Percentiles rank a stretch among this genome's conserved stretches.
Evolutionary conservation across 2,113 vertebrate species (phyloP).

Genomic region (Boleophthalmus pectinirostris): DNA sequence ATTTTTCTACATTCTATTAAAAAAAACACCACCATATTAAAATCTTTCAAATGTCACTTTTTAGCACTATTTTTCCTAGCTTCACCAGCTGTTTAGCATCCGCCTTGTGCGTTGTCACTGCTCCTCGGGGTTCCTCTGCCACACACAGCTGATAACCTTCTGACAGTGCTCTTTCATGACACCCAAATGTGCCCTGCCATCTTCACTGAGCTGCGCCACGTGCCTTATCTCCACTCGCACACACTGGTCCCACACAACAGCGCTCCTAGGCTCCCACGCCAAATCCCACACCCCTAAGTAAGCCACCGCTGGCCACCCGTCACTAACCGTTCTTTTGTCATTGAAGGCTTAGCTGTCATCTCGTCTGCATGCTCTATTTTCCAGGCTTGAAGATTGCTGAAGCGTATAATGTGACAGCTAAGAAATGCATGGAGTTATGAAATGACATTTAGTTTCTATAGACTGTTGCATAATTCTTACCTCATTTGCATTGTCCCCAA

Average conservation of each 20-base stretch:
- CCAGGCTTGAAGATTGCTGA: slow-evolving; percentile 26
- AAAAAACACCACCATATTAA: neutral
- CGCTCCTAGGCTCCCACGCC: slow-evolving; percentile 22
- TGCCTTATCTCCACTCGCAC: slow-evolving; percentile 75
- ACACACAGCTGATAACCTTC: slow-evolving; percentile 67
- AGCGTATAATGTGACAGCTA: slow-evolving; percentile 43
- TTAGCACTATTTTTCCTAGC: neutral
- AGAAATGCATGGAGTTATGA: slow-evolving; percentile 34
- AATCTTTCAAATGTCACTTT: neutral
- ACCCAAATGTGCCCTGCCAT: slow-evolving; percentile 47
- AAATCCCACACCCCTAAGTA: slow-evolving; percentile 14
- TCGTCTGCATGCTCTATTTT: slow-evolving; percentile 36
- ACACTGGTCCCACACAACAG: slow-evolving; percentile 68
- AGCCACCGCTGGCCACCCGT: slow-evolving; percentile 33
- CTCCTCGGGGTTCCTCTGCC: slow-evolving; percentile 46
- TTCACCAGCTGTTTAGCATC: slow-evolving; percentile 18
- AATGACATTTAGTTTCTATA: slow-evolving; percentile 52
- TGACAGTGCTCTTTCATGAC: slow-evolving; percentile 67
- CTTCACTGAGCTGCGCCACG: slow-evolving; percentile 41
- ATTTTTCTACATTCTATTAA: no score
- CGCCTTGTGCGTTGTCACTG: slow-evolving; percentile 22
- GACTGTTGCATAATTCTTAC: slow-evolving; percentile 45
- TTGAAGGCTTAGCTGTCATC: slow-evolving; percentile 38
- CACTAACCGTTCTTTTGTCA: slow-evolving; percentile 20
- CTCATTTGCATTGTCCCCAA: slow-evolving; percentile 28